phyloP scores from a whole-genome alignment of 2,888 invertebrate genomes.

The Nomada lathburiana region DNA sequence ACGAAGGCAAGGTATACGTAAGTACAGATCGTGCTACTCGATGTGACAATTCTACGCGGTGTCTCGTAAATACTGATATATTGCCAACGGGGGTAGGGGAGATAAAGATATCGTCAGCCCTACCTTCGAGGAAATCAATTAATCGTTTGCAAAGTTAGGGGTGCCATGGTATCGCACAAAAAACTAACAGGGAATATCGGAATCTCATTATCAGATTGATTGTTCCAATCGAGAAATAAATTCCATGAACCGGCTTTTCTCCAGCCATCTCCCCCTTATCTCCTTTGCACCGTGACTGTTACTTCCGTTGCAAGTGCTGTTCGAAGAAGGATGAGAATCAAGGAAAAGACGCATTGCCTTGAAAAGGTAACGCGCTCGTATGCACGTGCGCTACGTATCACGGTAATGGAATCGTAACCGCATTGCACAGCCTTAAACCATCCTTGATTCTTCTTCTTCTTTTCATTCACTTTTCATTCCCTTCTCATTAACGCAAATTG shows the following conservation, averaged over 20 bases:
- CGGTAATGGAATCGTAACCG: slow-evolving; percentile 23
- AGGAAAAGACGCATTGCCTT: slow-evolving; percentile 26
- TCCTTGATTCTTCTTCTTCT: slow-evolving; percentile 9
- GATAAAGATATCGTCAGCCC: slow-evolving; percentile 39
- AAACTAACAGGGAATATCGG: slow-evolving; percentile 1
- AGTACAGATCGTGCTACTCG: slow-evolving; percentile 44
- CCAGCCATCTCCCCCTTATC: slow-evolving; percentile 26
- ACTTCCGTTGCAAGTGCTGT: slow-evolving; percentile 39
- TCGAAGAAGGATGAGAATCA: slow-evolving; percentile 40
- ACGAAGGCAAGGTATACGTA: slow-evolving; percentile 74
- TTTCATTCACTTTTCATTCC: neutral
- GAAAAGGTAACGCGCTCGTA: slow-evolving; percentile 29
- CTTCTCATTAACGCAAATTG: no score
- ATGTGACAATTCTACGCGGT: slow-evolving; percentile 69
- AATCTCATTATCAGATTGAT: slow-evolving; percentile 33
- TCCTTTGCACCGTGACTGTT: slow-evolving; percentile 44
- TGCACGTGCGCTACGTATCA: neutral
- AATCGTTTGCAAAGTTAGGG: slow-evolving; percentile 44
- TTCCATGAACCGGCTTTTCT: slow-evolving; percentile 38
- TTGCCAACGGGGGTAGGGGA: slow-evolving; percentile 9
- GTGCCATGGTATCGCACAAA: slow-evolving; percentile 9
- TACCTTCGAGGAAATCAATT: slow-evolving; percentile 50
- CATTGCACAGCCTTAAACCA: neutral
- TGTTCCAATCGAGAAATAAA: slow-evolving; percentile 57
- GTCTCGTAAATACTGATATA: slow-evolving; percentile 74